Percentiles rank a stretch among this genome's conserved stretches.
These are phyloP conservation scores for Oxyura jamaicensis DNA, from an alignment of 2,113 vertebrate species.

Conservation along the genomic window DNA sequence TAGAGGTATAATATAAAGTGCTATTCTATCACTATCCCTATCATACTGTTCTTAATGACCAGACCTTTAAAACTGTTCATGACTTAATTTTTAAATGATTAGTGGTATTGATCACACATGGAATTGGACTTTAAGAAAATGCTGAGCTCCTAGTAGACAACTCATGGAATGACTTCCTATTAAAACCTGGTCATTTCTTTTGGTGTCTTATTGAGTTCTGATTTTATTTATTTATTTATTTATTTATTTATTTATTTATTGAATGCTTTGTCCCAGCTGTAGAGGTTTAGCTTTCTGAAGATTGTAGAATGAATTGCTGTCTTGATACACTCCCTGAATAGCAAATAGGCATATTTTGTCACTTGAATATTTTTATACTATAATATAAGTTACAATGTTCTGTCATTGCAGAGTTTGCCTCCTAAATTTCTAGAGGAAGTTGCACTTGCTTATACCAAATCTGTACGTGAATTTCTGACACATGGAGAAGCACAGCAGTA, in stretches of 20 bases:
- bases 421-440: constrained; percentile 37
- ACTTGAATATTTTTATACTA: constrained; percentile 2
- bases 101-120: not conserved
- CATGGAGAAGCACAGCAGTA: not conserved
- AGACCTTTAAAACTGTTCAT: not conserved
- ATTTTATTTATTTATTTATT: not conserved
- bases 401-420: constrained; percentile 36
- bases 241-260: not conserved
- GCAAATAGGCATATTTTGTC: constrained; percentile 35
- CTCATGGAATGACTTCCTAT: not conserved
- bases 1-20: not conserved
- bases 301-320: not conserved
- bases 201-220: not conserved
- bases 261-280: not conserved
- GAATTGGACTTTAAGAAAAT: not conserved
- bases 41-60: not conserved
- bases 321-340: constrained; percentile 34
- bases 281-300: constrained; percentile 9
- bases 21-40: not conserved
- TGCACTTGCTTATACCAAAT: constrained; percentile 7
- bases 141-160: not conserved
- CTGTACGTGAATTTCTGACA: constrained; percentile 4
- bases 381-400: not conserved
- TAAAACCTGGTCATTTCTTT: not conserved
- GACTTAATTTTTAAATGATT: not conserved